Evolutionary conservation across 64 coral and sea anemone species (phyloP).

Genomic region (Cladopsammia gracilis): DNA sequence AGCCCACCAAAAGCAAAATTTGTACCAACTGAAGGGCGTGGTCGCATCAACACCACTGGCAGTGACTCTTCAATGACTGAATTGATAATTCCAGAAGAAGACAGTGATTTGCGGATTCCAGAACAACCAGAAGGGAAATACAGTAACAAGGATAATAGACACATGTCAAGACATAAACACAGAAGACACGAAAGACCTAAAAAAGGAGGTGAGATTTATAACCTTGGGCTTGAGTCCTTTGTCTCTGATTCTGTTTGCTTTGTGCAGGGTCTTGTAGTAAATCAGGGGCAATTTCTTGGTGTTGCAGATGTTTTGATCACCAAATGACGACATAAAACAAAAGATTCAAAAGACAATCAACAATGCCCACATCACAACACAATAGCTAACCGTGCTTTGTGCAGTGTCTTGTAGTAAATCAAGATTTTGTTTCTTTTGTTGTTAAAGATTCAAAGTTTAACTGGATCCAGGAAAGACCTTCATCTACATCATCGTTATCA

Average conservation of each 20-base stretch:
- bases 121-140: slow-evolving; percentile 12
- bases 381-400: too few relatives aligned
- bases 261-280: too few relatives aligned
- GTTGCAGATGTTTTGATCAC: too few relatives aligned
- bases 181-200: neutral
- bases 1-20: slow-evolving; percentile 49
- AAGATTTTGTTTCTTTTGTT: neutral
- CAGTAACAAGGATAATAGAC: slow-evolving; percentile 5
- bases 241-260: too few relatives aligned
- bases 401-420: neutral
- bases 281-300: too few relatives aligned
- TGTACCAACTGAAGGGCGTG: neutral
- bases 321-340: too few relatives aligned
- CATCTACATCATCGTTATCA: neutral
- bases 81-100: slow-evolving; percentile 67
- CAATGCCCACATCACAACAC: too few relatives aligned
- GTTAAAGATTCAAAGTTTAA: slow-evolving; percentile 13
- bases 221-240: neutral
- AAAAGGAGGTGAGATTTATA: slow-evolving; percentile 1
- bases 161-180: slow-evolving; percentile 6
- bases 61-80: slow-evolving; percentile 46
- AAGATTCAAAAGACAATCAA: too few relatives aligned
- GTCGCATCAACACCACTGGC: neutral
- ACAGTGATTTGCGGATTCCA: slow-evolving; percentile 4
- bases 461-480: slow-evolving; percentile 13